These are phyloP conservation scores for Sebastes flavidus DNA, from an alignment of 2,797 vertebrate genomes.

Conservation along the genomic window DNA sequence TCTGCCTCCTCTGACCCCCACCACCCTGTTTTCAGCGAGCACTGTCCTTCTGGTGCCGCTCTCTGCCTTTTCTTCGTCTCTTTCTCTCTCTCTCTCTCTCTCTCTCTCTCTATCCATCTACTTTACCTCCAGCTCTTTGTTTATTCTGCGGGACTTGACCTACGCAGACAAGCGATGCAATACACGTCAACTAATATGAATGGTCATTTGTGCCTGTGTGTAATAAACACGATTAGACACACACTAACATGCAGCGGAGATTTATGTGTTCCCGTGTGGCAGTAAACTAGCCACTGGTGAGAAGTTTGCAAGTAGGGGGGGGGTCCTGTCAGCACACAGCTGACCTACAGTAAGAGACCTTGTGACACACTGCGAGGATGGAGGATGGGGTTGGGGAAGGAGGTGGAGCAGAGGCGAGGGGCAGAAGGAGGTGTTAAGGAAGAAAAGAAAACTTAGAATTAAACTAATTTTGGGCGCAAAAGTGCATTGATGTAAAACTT, in stretches of 20 bases:
- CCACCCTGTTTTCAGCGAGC: constrained; percentile 43
- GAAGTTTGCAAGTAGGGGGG: constrained; percentile 5
- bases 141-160: constrained; percentile 41
- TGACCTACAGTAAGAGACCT: constrained; percentile 34
- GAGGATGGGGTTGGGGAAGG: background rate
- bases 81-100: background rate
- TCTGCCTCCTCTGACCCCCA: constrained; percentile 51
- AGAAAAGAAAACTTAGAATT: background rate
- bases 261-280: constrained; percentile 55
- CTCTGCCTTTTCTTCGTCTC: constrained; percentile 24
- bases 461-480: background rate
- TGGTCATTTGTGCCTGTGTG: constrained; percentile 38
- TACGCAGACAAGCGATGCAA: constrained; percentile 26
- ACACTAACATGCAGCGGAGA: constrained; percentile 37
- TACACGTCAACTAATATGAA: constrained; percentile 39
- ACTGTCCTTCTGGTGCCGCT: constrained; percentile 53
- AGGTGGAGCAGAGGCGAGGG: background rate
- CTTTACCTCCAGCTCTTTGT: constrained; percentile 35
- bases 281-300: constrained; percentile 34
- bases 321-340: constrained; percentile 44
- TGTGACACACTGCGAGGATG: constrained; percentile 22
- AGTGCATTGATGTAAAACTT: background rate
- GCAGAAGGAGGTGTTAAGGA: background rate
- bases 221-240: constrained; percentile 54
- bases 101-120: constrained; percentile 29